phyloP scores from a whole-genome alignment of 2,797 vertebrate species.

The Phylloscopus collybita region DNA sequence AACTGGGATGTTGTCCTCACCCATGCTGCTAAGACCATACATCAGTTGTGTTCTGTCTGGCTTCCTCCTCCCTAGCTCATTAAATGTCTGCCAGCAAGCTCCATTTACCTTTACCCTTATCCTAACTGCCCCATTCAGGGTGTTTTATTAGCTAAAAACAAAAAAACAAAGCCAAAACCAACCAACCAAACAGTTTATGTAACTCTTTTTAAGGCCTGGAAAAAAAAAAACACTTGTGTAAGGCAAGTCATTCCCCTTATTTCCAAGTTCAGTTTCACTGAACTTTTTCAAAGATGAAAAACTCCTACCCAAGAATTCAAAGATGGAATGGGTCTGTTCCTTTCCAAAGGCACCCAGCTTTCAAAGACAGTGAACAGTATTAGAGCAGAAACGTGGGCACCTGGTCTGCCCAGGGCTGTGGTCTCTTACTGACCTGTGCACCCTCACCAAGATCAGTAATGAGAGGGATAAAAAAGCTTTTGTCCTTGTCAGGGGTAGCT shows the following conservation, averaged over 20 bases:
- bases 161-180: not conserved
- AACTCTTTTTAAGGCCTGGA: not conserved
- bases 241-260: not conserved
- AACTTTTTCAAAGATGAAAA: not conserved
- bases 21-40: not conserved
- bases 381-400: not conserved
- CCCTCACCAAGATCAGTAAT: not conserved
- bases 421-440: not conserved
- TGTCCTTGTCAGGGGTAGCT: not conserved
- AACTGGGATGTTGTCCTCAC: not conserved
- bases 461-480: not conserved
- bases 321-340: not conserved
- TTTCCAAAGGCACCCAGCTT: not conserved
- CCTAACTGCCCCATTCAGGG: not conserved
- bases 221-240: not conserved
- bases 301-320: not conserved
- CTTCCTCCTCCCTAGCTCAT: not conserved
- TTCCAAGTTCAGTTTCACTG: not conserved
- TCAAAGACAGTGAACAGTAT: accelerated
- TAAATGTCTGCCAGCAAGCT: not conserved
- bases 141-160: not conserved
- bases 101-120: not conserved
- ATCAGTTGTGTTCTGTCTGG: not conserved
- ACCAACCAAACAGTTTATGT: no score
- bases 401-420: not conserved